phyloP scores from a whole-genome alignment of 1,140 invertebrate species.

The Paracyclopina nana region DNA sequence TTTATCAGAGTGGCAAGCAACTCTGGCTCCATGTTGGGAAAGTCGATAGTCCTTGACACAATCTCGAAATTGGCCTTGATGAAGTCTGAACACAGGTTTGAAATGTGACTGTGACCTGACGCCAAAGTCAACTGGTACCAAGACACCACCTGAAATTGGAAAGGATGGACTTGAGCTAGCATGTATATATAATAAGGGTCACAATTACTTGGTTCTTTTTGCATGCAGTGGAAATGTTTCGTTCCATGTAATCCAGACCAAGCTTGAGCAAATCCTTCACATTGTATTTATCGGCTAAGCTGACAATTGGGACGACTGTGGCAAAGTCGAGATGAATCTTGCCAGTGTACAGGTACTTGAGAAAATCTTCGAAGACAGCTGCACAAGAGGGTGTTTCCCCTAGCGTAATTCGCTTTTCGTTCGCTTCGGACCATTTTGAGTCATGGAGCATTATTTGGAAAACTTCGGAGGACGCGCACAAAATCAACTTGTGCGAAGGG shows the following conservation, averaged over 20 bases:
- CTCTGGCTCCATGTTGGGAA: conserved; percentile 58
- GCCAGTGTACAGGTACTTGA: conserved; percentile 81
- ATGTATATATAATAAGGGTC: too few relatives aligned
- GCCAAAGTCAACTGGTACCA: conserved; percentile 74
- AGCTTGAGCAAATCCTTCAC: conserved; percentile 63
- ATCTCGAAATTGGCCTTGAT: conserved; percentile 78
- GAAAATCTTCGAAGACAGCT: conserved; percentile 64
- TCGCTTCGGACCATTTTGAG: conserved; percentile 71
- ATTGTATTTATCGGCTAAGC: conserved; percentile 82
- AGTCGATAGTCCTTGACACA: conserved; percentile 53
- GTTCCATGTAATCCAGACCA: conserved; percentile 67
- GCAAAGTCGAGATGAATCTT: conserved; percentile 59
- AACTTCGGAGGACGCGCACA: conserved; percentile 84
- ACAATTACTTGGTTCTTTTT: conserved; percentile 48
- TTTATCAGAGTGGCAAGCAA: conserved; percentile 51
- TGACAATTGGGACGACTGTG: conserved; percentile 61
- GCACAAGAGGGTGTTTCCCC: conserved; percentile 65
- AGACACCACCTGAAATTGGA: too few relatives aligned
- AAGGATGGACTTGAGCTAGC: too few relatives aligned
- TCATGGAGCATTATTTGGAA: conserved; percentile 67
- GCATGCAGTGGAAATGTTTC: conserved; percentile 61
- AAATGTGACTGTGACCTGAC: conserved; percentile 54
- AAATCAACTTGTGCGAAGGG: conserved; percentile 69
- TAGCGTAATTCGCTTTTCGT: conserved; percentile 56
- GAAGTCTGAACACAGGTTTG: conserved; percentile 53